Conservation (phyloP, 2,888 invertebrate species). For the Axea sp. region DNA sequence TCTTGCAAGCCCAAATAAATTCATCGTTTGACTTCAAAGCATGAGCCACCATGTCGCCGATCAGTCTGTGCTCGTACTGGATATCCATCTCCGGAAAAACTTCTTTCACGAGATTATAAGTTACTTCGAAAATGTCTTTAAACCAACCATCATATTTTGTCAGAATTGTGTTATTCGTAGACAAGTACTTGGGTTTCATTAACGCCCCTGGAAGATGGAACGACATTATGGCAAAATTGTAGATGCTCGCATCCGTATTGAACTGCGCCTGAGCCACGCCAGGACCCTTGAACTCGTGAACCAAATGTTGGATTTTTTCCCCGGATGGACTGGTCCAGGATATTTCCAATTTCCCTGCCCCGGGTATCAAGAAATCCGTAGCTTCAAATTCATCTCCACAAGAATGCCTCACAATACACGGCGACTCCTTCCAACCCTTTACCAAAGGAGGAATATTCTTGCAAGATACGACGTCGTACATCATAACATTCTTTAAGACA, state of each 20-base stretch:
- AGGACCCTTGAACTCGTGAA: conserved; percentile 91
- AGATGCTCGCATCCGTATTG: conserved; percentile 97
- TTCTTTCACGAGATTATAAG: too few species aligned
- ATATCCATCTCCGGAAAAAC: conserved; percentile 92
- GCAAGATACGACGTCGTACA: conserved; percentile 92
- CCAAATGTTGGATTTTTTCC: conserved; percentile 85
- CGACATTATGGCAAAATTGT: conserved; percentile 96
- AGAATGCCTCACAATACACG: conserved; percentile 98
- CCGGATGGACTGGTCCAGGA: conserved; percentile 86
- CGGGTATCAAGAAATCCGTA: conserved; percentile 96
- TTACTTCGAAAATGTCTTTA: conserved; percentile 97
- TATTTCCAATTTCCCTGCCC: conserved; percentile 92
- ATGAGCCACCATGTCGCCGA: conserved; percentile 99
- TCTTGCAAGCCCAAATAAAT: conserved; percentile 99
- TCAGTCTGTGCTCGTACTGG: conserved; percentile 99
- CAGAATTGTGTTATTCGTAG: conserved; percentile 98
- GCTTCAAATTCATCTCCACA: conserved; percentile 99
- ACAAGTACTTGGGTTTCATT: conserved; percentile 93
- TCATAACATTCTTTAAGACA: conserved; percentile 90
- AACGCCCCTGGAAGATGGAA: too few species aligned
- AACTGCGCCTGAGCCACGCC: conserved; percentile 97
- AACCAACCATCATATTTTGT: conserved; percentile 98
- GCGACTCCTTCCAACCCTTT: conserved; percentile 96
- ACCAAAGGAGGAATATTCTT: conserved; percentile 97
- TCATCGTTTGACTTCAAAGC: conserved; percentile 99